Base-by-base conservation (phyloP, 2,888 invertebrate genomes). In the Mythimna ferrago region DNA sequence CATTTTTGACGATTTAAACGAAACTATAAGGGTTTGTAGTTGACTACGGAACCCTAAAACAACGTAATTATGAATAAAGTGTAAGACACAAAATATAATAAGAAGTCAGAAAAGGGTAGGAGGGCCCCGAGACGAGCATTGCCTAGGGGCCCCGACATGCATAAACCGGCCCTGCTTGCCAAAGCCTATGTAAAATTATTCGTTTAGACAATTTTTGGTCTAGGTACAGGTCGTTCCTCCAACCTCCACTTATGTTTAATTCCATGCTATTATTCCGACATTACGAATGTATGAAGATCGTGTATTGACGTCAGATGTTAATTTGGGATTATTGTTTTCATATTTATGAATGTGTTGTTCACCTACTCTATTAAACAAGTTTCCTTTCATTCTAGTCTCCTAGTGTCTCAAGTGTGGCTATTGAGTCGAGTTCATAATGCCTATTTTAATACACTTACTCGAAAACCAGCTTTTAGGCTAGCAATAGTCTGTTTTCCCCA, bases 241-340 rank as follows among this genome's bases (percentile, higher is more conserved):
- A 66, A 51, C 32, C 38, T 57, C 64, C n/a, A 77, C 32, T 32
- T 66, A 76, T 0, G 44, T 51, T 35, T 35, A 79, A 65, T 82
- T 61, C 70, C 66, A 35, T 65, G 82, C 67, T 61, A 76, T 65
- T 71, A 77, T 44, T 35, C 6, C 35, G 44, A 19, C 16, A 41
- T 76, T 66, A 82, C 10, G 10, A 56, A 41, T 65, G 70, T 62
- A 78, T 66, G 32, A 38, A 44, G 26, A 54, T 62, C 7, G n/a
- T 32, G 35, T 32, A 26, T 58, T 60, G 71, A 71, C 53, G 78
- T 68, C 71, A 62, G 21, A 19, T 51, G 11, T 57, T 61, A 54
- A 61, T 71, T 81, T 38, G 1, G 16, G 19, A 54, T 41, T 44
- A 44, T 54, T 60, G 35, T 62, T 51, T 26, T 57, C 19, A 53